These are phyloP conservation scores for Phrynosoma blainvillii DNA, from an alignment of 2,113 vertebrate species.

Conservation along the genomic window DNA sequence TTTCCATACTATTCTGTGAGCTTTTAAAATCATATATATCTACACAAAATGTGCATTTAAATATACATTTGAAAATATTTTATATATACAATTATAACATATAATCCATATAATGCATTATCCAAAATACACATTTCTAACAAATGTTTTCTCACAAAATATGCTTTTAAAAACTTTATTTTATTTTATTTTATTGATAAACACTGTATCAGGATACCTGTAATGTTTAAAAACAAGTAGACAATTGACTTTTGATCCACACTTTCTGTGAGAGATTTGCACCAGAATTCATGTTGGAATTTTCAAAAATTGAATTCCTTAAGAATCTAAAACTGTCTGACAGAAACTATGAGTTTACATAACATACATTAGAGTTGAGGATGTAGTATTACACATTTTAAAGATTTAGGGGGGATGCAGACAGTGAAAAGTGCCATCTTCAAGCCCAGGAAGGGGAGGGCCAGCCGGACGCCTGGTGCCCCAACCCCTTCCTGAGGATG, in stretches of 20 bases:
- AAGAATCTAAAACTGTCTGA: neutral
- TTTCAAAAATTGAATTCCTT: no score
- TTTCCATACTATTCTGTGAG: neutral
- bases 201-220: neutral
- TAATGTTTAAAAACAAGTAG: no score
- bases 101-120: no score
- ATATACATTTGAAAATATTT: neutral
- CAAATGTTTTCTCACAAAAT: neutral
- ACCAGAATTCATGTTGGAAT: no score
- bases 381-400: neutral
- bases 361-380: neutral
- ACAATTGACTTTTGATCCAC: no score
- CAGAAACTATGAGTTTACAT: neutral
- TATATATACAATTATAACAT: no score
- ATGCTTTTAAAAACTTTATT: neutral
- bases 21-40: no score
- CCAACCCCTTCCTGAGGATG: no score
- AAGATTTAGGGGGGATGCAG: neutral
- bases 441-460: no score
- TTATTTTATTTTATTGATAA: neutral
- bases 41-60: neutral
- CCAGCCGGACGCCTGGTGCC: no score
- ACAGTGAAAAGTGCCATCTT: no score
- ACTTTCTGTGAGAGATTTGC: no score
- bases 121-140: neutral